Percentiles rank a stretch among this genome's conserved stretches.
Evolutionary conservation across 23 tunicate genomes (phyloP).

Genomic region (Oikopleura dioica): DNA sequence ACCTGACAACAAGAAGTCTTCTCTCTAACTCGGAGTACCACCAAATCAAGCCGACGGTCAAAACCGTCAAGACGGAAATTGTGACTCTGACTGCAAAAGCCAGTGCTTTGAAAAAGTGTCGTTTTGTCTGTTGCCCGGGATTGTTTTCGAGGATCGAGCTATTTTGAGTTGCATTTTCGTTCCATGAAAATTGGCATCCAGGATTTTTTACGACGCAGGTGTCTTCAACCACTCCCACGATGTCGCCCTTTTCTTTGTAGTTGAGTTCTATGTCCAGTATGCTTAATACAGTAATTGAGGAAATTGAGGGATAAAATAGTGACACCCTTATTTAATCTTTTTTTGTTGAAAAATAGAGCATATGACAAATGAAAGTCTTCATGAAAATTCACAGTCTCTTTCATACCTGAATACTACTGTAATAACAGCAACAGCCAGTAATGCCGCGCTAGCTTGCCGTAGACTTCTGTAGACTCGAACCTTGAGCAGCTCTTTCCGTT

Average conservation of each 20-base stretch:
- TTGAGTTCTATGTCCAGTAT: conserved; percentile 2
- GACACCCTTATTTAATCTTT: too few species aligned
- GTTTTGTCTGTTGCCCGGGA: too few species aligned
- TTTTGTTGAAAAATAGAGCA: too few species aligned
- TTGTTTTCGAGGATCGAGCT: not conserved
- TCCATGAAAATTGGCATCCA: not conserved
- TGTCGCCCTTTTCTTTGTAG: not conserved
- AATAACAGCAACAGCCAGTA: conserved; percentile 4
- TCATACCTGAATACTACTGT: conserved; percentile 3
- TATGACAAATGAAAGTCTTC: not conserved
- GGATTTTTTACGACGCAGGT: not conserved
- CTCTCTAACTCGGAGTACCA: conserved; percentile 8
- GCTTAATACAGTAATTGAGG: not conserved
- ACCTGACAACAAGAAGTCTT: not conserved
- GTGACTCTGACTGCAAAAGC: not conserved
- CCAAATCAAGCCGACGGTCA: not conserved
- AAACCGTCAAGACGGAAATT: not conserved
- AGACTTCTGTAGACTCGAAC: conserved; percentile 7
- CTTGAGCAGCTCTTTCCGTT: conserved; percentile 5
- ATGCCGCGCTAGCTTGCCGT: not conserved
- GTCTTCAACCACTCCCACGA: not conserved
- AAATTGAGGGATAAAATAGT: not conserved
- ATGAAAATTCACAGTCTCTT: not conserved
- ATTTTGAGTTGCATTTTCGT: too few species aligned
- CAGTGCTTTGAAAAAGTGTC: not conserved